Percentiles rank a stretch among this genome's conserved stretches.
phyloP scores from a whole-genome alignment of 2,113 vertebrate genomes.

The Penelope pileata region DNA sequence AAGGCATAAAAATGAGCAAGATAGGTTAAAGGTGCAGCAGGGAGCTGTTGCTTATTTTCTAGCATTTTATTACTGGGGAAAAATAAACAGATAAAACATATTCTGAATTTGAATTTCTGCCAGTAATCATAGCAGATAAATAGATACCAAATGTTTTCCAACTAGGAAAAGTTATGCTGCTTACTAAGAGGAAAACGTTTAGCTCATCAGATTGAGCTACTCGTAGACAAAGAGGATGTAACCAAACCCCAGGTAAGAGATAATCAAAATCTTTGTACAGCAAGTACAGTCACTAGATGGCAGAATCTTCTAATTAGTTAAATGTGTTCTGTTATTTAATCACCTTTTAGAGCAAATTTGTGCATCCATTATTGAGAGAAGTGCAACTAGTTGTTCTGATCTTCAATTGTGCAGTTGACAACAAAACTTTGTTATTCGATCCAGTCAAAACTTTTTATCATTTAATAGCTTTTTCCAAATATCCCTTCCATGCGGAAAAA shows the following conservation, averaged over 20 bases:
- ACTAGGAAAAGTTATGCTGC: background rate
- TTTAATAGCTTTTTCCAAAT: background rate
- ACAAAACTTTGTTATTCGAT: background rate
- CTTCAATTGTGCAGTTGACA: background rate
- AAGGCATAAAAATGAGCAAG: background rate
- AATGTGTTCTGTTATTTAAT: background rate
- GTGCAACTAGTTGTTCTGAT: background rate
- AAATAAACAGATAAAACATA: background rate
- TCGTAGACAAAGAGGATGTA: background rate
- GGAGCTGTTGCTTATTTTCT: background rate
- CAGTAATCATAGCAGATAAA: background rate
- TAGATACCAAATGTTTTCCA: background rate
- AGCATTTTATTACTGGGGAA: background rate
- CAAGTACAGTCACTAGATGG: slow-evolving; percentile 42
- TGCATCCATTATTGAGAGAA: background rate
- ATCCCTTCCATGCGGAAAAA: background rate
- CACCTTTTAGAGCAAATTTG: background rate
- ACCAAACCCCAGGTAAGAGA: background rate
- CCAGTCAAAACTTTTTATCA: background rate
- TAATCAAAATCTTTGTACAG: background rate
- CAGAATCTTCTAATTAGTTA: slow-evolving; percentile 63
- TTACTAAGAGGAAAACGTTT: background rate
- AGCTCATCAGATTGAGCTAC: background rate
- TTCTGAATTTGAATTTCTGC: background rate
- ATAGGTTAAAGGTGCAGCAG: background rate